These are phyloP conservation scores for Eidolon dupreanum DNA, from an alignment of 2,797 vertebrate genomes.

Conservation along the genomic window DNA sequence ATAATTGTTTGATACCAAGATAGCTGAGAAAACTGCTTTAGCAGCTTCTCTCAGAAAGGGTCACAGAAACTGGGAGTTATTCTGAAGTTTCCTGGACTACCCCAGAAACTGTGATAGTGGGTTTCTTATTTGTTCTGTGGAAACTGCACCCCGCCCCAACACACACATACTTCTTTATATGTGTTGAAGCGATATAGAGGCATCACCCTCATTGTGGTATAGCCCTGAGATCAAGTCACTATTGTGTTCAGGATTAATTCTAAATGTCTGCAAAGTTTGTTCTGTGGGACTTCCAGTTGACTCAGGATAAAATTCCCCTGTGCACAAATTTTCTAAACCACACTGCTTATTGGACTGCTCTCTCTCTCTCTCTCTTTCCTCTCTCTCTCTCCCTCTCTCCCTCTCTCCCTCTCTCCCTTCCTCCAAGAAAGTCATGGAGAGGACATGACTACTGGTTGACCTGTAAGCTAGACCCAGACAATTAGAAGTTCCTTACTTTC, in stretches of 20 bases:
- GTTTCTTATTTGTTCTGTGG: background rate
- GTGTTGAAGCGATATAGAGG: background rate
- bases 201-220: background rate
- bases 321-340: background rate
- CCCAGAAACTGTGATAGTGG: background rate
- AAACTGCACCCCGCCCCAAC: background rate
- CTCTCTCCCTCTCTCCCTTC: background rate
- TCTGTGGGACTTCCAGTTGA: background rate
- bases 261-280: background rate
- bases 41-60: background rate
- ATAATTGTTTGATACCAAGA: background rate
- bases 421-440: background rate
- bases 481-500: background rate
- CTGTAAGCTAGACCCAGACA: background rate
- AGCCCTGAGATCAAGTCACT: background rate
- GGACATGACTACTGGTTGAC: background rate
- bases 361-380: background rate
- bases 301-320: background rate
- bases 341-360: background rate
- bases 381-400: background rate
- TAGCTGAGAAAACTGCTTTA: background rate
- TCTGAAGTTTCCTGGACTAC: background rate
- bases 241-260: background rate
- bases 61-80: background rate
- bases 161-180: background rate